Conservation (phyloP, 1,140 invertebrate genomes). For the Temnothorax curvispinosus region DNA sequence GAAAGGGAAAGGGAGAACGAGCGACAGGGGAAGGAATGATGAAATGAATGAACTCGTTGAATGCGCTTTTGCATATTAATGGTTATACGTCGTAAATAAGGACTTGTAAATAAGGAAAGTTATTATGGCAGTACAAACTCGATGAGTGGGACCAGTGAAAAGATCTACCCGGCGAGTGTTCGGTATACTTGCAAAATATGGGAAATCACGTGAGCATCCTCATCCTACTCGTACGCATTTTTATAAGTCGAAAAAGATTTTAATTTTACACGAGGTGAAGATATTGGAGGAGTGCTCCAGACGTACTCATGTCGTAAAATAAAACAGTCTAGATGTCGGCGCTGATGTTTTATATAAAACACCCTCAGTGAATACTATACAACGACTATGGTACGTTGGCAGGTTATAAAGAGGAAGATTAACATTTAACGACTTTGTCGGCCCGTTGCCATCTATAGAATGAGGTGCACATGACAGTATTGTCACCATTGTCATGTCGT, state of each 20-base stretch:
- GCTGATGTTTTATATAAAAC: constrained; percentile 61
- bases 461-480: not conserved
- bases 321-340: constrained; percentile 54
- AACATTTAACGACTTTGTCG: constrained; percentile 71
- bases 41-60: constrained; percentile 57
- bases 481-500: constrained; percentile 32
- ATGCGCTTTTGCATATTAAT: constrained; percentile 63
- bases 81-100: constrained; percentile 58
- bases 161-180: not conserved
- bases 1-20: constrained; percentile 36
- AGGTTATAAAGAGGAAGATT: constrained; percentile 70
- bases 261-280: constrained; percentile 1
- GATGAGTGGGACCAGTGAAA: not conserved
- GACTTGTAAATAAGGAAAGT: constrained; percentile 36
- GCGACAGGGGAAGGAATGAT: constrained; percentile 28
- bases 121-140: constrained; percentile 22
- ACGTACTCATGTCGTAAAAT: constrained; percentile 59
- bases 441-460: constrained; percentile 21
- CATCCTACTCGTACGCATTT: not conserved
- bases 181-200: not conserved
- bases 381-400: constrained; percentile 7
- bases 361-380: constrained; percentile 34
- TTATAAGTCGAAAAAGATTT: not conserved
- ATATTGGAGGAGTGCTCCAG: constrained; percentile 54
- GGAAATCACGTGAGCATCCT: not conserved